A percentile compares a stretch with the other conserved stretches of the same genome.
Evolutionary conservation across 2,797 vertebrate species (phyloP).

Genomic region (Hydrophis major): DNA sequence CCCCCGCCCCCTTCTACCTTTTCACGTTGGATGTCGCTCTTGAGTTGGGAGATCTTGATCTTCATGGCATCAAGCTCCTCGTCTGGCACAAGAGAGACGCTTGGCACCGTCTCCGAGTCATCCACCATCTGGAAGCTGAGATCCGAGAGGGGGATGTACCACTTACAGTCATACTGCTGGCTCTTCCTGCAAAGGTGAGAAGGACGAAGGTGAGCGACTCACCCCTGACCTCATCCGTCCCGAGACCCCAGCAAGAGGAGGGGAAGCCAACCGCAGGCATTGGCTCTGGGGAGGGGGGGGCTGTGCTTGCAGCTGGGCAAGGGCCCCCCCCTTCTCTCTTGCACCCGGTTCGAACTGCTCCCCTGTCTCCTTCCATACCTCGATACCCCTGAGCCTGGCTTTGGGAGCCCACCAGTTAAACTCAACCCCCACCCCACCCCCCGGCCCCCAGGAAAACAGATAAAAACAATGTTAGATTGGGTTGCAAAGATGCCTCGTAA

Average conservation of each 20-base stretch:
- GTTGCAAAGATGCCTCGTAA: neutral
- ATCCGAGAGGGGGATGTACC: slow-evolving; percentile 91
- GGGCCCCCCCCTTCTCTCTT: neutral
- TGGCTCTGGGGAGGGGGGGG: neutral
- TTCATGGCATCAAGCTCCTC: slow-evolving; percentile 93
- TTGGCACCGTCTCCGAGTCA: slow-evolving; percentile 82
- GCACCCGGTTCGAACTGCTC: neutral
- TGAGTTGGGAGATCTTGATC: slow-evolving; percentile 93
- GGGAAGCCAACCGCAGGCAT: neutral
- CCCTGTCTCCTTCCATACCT: neutral
- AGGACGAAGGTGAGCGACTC: neutral
- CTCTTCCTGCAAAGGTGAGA: slow-evolving; percentile 76
- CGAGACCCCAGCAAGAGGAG: neutral
- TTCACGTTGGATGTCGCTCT: slow-evolving; percentile 90
- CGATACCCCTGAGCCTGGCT: neutral
- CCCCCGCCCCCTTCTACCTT: slow-evolving; percentile 74
- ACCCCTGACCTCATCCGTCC: neutral
- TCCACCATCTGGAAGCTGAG: slow-evolving; percentile 91
- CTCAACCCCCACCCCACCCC: neutral
- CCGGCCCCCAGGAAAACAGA: neutral
- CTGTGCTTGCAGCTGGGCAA: neutral
- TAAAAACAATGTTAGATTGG: neutral
- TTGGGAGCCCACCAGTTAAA: neutral
- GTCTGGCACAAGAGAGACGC: slow-evolving; percentile 85
- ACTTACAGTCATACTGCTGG: slow-evolving; percentile 95